Conservation (phyloP, 2,797 vertebrate genomes). For the Labeo calbasu region DNA sequence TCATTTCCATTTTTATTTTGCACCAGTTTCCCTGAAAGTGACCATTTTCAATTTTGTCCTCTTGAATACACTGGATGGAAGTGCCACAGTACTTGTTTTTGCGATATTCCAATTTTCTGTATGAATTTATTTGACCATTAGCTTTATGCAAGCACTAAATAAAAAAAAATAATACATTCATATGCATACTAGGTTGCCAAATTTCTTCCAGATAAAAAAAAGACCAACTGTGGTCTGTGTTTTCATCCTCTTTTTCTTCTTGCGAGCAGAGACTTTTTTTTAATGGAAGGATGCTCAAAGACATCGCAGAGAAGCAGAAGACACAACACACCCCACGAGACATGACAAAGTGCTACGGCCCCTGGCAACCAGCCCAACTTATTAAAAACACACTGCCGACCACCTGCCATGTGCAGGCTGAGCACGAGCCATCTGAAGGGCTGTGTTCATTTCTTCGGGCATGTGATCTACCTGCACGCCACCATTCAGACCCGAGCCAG, state of each 20-base stretch:
- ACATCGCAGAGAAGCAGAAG: conserved; percentile 37
- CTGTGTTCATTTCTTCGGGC: conserved; percentile 16
- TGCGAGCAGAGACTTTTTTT: neutral
- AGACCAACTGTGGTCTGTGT: neutral
- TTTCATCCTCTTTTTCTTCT: conserved; percentile 7
- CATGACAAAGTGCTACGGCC: conserved; percentile 43
- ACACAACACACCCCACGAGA: conserved; percentile 25
- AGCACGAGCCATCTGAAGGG: conserved; percentile 53
- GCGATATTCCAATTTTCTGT: neutral
- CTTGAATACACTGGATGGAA: neutral
- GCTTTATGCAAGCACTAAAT: neutral
- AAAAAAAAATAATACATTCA: neutral
- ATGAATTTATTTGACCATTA: neutral
- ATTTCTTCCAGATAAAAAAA: conserved; percentile 15
- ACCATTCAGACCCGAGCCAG: neutral
- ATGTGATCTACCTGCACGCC: conserved; percentile 26
- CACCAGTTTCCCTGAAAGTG: neutral
- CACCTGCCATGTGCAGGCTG: conserved; percentile 60
- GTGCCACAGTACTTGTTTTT: too few relatives aligned
- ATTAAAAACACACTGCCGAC: conserved; percentile 41
- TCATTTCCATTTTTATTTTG: neutral
- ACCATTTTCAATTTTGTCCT: neutral
- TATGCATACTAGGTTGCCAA: neutral
- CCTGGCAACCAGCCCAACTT: conserved; percentile 40
- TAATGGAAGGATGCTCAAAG: conserved; percentile 31